Percentiles rank a stretch among this genome's conserved stretches.
Evolutionary conservation across 1,140 invertebrate species (phyloP).

Genomic region (Agrypnia vestita): DNA sequence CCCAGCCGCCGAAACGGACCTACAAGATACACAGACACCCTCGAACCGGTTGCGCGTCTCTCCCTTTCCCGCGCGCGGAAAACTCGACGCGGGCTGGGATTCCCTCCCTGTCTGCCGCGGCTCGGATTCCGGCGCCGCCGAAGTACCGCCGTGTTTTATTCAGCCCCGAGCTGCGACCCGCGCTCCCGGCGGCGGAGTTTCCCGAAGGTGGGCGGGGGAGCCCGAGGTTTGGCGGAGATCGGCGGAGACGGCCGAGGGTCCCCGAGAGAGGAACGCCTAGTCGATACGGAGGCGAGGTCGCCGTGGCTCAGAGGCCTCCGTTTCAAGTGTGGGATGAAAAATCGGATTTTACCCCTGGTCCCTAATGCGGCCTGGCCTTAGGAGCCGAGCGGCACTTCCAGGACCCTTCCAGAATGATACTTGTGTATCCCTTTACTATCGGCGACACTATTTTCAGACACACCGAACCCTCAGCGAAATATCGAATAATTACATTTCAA

Average conservation of each 20-base stretch:
- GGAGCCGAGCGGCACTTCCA: constrained; percentile 14
- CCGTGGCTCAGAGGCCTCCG: constrained; percentile 63
- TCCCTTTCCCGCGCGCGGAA: not conserved
- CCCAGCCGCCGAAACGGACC: constrained; percentile 56
- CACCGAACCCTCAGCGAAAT: not conserved
- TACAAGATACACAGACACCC: constrained; percentile 19
- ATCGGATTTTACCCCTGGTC: constrained; percentile 20
- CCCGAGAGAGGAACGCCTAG: constrained; percentile 65
- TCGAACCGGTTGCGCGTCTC: constrained; percentile 1
- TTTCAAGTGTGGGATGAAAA: constrained; percentile 41
- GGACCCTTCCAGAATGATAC: not conserved
- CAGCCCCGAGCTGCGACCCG: constrained; percentile 55
- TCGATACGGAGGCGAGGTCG: constrained; percentile 72
- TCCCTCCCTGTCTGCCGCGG: constrained; percentile 58
- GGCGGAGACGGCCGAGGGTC: constrained; percentile 64
- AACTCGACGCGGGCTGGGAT: not conserved
- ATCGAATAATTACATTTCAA: too few species aligned
- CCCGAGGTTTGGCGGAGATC: constrained; percentile 63
- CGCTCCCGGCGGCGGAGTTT: constrained; percentile 63
- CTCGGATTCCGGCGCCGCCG: constrained; percentile 52
- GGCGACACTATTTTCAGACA: not conserved
- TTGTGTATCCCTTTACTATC: constrained; percentile 24
- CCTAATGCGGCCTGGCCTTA: constrained; percentile 14
- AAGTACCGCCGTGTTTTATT: constrained; percentile 32
- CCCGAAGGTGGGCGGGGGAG: constrained; percentile 59